phyloP scores from a whole-genome alignment of 2,888 invertebrate species.

The Malachius bipustulatus region DNA sequence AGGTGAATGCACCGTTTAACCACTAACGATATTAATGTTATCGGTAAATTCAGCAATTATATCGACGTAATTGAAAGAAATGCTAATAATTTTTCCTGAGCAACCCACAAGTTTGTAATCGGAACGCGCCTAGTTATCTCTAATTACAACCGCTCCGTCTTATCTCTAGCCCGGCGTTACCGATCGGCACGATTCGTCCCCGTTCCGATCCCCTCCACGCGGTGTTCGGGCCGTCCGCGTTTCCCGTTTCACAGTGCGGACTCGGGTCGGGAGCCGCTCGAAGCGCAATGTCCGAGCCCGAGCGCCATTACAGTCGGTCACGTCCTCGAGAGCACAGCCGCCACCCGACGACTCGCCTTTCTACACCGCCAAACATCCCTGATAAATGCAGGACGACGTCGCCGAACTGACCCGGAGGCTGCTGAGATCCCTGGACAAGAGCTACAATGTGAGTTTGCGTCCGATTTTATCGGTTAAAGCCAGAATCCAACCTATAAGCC shows the following conservation, averaged over 20 bases:
- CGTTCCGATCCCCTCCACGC: constrained; percentile 37
- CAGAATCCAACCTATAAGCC: too few relatives aligned
- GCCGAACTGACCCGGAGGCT: constrained; percentile 91
- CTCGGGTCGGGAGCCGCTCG: constrained; percentile 36
- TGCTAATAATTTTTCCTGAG: too few relatives aligned
- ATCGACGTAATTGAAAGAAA: too few relatives aligned
- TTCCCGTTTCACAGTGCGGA: constrained; percentile 39
- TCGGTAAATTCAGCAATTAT: too few relatives aligned
- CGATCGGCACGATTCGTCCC: constrained; percentile 29
- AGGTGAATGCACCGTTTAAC: too few relatives aligned
- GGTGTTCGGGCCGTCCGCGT: constrained; percentile 39
- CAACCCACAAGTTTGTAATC: too few relatives aligned
- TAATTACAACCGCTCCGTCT: too few relatives aligned
- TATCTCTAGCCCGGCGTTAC: too few relatives aligned
- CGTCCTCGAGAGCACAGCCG: constrained; percentile 37
- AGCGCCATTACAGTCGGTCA: constrained; percentile 39
- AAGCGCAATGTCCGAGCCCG: constrained; percentile 40
- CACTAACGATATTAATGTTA: too few relatives aligned
- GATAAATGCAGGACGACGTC: constrained; percentile 73
- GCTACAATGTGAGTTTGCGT: constrained; percentile 87
- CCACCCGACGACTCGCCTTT: constrained; percentile 37
- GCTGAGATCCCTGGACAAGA: constrained; percentile 91
- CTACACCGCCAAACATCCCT: constrained; percentile 38
- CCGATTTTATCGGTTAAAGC: too few relatives aligned
- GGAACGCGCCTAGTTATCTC: too few relatives aligned